Base-by-base conservation (phyloP, 2,797 vertebrate genomes). In the Phalanger gymnotis region DNA sequence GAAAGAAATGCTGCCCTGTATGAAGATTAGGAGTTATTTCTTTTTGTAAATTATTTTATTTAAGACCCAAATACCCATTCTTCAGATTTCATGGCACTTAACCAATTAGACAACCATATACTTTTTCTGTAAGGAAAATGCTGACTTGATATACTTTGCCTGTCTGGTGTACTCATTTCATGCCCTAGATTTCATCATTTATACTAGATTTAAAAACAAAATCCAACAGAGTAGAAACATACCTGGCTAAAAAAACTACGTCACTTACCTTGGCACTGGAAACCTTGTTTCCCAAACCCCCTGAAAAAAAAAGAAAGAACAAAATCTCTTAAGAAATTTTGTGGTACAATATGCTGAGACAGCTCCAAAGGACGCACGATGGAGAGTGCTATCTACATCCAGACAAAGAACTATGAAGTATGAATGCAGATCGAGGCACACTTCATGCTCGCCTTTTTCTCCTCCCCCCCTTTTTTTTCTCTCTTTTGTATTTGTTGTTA, bases 281-380 rank as follows among this genome's bases (percentile, higher is more conserved):
- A 99, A 99, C 99, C 99, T 99, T 99, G 99, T 97, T 99, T 99
- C 98, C 99, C 99, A 98, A 99, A 99, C 52, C 99, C 99, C 99
- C 99, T 99, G 99, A 95, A 98, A 97, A 98, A 98, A 94, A 98
- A 66, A 94, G 61, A 97, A 96, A 94, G 66, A 97, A 98, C 90
- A 93, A 92, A 56, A 91, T 9, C 52, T 95, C 91, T 98, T 97
- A 98, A 97, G 91, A 96, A 55, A 31, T 90, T 97, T 81, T 91
- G 91, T 53, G 93, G 51, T 31, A 28, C n/a, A n/a, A n/a, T n/a
- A n/a, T n/a, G n/a, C n/a, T n/a, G n/a, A n/a, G n/a, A n/a, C n/a
- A n/a, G n/a, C n/a, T n/a, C n/a, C n/a, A n/a, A n/a, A n/a, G n/a
- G n/a, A n/a, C n/a, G n/a, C n/a, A n/a, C n/a, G n/a, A n/a, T n/a